Conservation (phyloP, 2,888 invertebrate genomes). For the Athetis lepigone region DNA sequence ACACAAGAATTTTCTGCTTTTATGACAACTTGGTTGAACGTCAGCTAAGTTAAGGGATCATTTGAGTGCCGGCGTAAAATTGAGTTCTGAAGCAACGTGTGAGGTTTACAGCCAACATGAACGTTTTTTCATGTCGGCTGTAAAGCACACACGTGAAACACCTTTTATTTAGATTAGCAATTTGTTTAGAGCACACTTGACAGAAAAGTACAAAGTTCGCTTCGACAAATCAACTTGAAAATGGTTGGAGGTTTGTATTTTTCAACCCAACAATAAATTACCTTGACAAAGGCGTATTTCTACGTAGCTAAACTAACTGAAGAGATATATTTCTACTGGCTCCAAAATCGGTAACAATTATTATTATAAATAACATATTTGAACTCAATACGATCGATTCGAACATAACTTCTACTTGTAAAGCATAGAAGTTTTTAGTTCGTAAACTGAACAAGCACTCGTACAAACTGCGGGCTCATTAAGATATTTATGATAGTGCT, state of each 20-base stretch:
- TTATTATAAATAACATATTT: slow-evolving; percentile 6
- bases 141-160: slow-evolving; percentile 39
- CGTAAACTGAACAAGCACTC: slow-evolving; percentile 44
- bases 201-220: slow-evolving; percentile 15
- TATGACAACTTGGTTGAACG: slow-evolving; percentile 58
- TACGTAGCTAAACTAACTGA: neutral
- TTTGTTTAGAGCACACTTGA: slow-evolving; percentile 26
- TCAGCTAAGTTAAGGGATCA: slow-evolving; percentile 47
- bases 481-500: slow-evolving; percentile 62
- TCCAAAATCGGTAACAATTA: slow-evolving; percentile 19
- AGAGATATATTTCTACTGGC: slow-evolving; percentile 5
- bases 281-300: slow-evolving; percentile 10
- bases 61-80: slow-evolving; percentile 55
- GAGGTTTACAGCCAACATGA: no score
- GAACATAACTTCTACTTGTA: slow-evolving; percentile 8
- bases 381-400: slow-evolving; percentile 10
- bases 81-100: slow-evolving; percentile 46
- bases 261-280: slow-evolving; percentile 1
- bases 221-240: neutral
- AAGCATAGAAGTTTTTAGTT: slow-evolving; percentile 20
- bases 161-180: slow-evolving; percentile 43
- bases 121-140: slow-evolving; percentile 39
- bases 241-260: neutral
- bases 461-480: slow-evolving; percentile 62
- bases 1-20: slow-evolving; percentile 59